Evolutionary conservation across 2,113 vertebrate species (phyloP).

Genomic region (Euleptes europaea): DNA sequence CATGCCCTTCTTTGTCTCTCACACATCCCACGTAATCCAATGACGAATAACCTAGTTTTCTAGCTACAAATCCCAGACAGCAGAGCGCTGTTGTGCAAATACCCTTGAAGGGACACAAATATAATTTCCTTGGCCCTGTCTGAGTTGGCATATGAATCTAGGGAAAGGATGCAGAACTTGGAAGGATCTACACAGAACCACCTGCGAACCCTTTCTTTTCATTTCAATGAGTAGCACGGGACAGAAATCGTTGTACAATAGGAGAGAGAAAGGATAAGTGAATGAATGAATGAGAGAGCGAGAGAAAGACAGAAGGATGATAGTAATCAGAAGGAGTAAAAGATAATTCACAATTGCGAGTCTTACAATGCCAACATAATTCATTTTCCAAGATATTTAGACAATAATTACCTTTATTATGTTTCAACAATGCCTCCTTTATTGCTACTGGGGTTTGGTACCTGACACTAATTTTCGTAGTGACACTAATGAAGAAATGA

Average conservation of each 20-base stretch:
- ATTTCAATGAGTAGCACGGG: background rate
- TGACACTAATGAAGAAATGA: conserved; percentile 41
- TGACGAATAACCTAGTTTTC: background rate
- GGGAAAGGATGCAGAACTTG: conserved; percentile 9
- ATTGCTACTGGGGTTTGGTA: conserved; percentile 31
- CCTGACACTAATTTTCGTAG: conserved; percentile 56
- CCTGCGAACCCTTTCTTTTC: background rate
- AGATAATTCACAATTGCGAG: background rate
- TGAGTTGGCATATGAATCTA: conserved; percentile 35
- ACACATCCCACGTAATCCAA: background rate
- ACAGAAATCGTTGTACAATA: background rate
- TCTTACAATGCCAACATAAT: conserved; percentile 29
- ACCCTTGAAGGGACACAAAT: conserved; percentile 31
- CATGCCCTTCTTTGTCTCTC: conserved; percentile 12
- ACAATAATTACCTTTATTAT: conserved; percentile 52
- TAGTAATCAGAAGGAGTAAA: conserved; percentile 26
- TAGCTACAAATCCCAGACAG: background rate
- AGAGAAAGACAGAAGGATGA: background rate
- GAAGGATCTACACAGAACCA: conserved; percentile 9
- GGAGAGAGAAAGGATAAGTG: background rate
- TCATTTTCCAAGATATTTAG: conserved; percentile 43
- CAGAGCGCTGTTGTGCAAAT: conserved; percentile 31
- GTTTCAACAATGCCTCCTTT: conserved; percentile 40
- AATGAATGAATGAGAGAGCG: background rate
- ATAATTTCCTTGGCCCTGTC: conserved; percentile 16